Evolutionary conservation across 2,888 invertebrate genomes (phyloP), one percentile per base, ranked within the genome.

Genomic region (Eutolmus rufibarbis): DNA sequence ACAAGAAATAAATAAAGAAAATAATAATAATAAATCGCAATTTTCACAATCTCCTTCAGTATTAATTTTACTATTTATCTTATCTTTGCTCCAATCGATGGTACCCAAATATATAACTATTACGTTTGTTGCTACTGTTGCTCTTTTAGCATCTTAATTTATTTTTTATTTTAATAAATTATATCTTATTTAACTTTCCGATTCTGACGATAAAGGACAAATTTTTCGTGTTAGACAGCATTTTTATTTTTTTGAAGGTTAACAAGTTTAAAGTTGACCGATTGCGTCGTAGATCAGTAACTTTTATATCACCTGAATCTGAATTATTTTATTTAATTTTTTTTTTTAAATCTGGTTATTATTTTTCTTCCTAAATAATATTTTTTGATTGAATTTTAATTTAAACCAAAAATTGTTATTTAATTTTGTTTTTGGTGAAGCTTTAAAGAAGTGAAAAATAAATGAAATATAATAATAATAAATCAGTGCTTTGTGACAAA

Each of bases 241-340:
- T 85, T 85, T 56, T 51, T 34, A 4, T 34, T 51, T 56, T 56
- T 85, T 85, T 74, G 85, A 85, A 85, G 85, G 85, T 85, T 85
- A 85, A 74, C 85, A 85, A 85, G 85, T 85, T 46, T 46, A 74
- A 34, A 85, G 46, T 66, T 74, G 40, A 74, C 74, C 85, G 85
- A 74, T 74, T 74, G 34, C 85, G 85, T 66, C 66, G 82, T 56
- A 23, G 51, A 79, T 79, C 31, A 82, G 82, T 57, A 57, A 82
- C 82, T 37, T 82, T 57, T 79, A 79, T 46, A 56, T 82, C 78
- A 78, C 14, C 34, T n/a, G n/a, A 37, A 76, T 16, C 37, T n/a
- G n/a, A 19, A 76, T 76, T 76, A 14, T 23, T 74, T 23, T 51
- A 4, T 51, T 16, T n/a, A n/a, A 5, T 51, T 51, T 16, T 16